These are phyloP conservation scores for Bombus pyrosoma DNA, from an alignment of 1,140 invertebrate genomes.

Conservation along the genomic window DNA sequence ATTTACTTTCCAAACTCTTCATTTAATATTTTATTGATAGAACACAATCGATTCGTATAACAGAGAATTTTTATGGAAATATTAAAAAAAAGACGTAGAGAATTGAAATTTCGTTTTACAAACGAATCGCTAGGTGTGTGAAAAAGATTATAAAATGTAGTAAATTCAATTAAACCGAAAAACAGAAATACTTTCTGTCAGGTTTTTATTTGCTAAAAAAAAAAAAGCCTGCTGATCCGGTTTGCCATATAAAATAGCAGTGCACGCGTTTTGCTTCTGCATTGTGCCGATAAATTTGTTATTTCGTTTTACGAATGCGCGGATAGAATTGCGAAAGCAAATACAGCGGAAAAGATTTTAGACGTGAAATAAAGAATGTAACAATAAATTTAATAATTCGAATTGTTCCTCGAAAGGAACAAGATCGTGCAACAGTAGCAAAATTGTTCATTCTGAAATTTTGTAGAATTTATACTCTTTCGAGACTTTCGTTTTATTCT, in stretches of 20 bases:
- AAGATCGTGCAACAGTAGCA: too few relatives aligned
- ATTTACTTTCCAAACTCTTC: too few relatives aligned
- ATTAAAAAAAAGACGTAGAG: too few relatives aligned
- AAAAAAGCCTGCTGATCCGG: background rate
- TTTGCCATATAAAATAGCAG: background rate
- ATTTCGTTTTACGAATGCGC: background rate
- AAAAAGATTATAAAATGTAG: background rate
- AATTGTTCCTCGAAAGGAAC: too few relatives aligned
- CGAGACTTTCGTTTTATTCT: too few relatives aligned
- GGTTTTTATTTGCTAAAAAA: background rate
- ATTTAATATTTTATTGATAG: background rate
- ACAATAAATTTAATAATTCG: too few relatives aligned
- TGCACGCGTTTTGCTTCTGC: background rate
- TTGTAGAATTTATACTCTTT: too few relatives aligned
- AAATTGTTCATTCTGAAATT: too few relatives aligned
- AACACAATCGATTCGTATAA: background rate
- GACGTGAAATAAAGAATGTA: background rate
- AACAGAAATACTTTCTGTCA: background rate
- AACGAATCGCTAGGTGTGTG: background rate
- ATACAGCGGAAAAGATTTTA: background rate
- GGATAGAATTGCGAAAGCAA: background rate
- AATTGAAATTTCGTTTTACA: background rate
- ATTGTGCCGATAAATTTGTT: background rate
- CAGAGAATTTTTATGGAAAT: background rate
- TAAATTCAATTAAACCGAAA: background rate